Conservation (phyloP, 2,888 invertebrate genomes). For the Caenorhabditis sinica region DNA sequence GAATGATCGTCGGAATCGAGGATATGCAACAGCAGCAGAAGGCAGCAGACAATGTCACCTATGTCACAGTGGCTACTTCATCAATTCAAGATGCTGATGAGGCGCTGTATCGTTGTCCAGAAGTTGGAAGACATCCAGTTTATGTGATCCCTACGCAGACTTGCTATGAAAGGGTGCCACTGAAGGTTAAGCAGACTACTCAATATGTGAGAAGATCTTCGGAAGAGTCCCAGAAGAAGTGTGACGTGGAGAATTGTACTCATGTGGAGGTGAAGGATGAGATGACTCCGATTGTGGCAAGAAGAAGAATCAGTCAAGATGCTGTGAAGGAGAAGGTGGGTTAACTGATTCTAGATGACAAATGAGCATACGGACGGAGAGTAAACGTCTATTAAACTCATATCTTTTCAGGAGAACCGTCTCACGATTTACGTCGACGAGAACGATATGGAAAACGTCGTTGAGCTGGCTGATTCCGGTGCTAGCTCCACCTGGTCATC, state of each 20-base stretch:
- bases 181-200: not conserved
- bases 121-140: conserved; percentile 45
- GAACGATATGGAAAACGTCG: conserved; percentile 49
- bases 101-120: conserved; percentile 34
- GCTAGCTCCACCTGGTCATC: not conserved
- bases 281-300: conserved; percentile 16
- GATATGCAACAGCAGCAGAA: not conserved
- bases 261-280: conserved; percentile 52
- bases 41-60: conserved; percentile 31
- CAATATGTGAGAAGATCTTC: conserved; percentile 45
- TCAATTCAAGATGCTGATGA: conserved; percentile 16
- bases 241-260: conserved; percentile 58
- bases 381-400: not conserved
- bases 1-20: conserved; percentile 54
- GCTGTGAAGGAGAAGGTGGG: conserved; percentile 15
- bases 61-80: conserved; percentile 38
- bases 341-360: no score
- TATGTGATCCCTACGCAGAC: conserved; percentile 20
- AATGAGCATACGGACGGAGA: no score
- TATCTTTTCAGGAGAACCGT: conserved; percentile 21
- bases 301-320: conserved; percentile 30
- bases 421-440: conserved; percentile 45
- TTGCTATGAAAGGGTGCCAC: conserved; percentile 6
- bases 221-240: conserved; percentile 15
- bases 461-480: conserved; percentile 29